Base-by-base conservation (phyloP, 2,797 vertebrate genomes). In the Hyperoplus lanceolatus region DNA sequence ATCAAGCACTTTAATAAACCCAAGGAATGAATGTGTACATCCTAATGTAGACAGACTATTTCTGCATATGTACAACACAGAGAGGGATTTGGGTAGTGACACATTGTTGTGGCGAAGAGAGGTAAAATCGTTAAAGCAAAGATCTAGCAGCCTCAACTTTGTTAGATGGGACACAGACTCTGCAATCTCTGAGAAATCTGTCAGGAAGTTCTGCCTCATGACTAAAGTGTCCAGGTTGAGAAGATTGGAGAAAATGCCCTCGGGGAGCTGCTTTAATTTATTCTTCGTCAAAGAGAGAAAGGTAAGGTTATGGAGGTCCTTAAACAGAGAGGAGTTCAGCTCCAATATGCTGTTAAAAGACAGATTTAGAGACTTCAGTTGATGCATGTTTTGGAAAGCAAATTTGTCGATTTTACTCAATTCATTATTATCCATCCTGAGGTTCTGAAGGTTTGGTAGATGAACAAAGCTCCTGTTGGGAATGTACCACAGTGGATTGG, bases 301-400 rank as follows among this genome's bases (percentile, higher is more conserved):
- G 46, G 81, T 92, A 46, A 95, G 93, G 57, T 65, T 94, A 54
- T 80, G 69, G 9, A 95, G 91, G n/a, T 91, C 91, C 21, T 80
- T 4, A 83, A 97, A 96, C 18, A 92, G 51, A 12, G 10, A 67
- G 1, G 70, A 68, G 18, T 69, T 74, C 55, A 95, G 88, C 50
- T 57, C 14, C 60, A 68, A 42, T 73, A 96, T 87, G 0, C 73
- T 15, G 83, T 95, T 96, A 57, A 66, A 85, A 11, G 93, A 92
- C 63, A 96, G 59, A 82, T 95, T 95, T n/a, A 96, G 85, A 69
- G 61, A 75, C 48, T 85, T 51, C 15, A 96, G 91, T 11, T 88
- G 82, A 68, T 56, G 3, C 65, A 96, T 79, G 42, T 84, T 85
- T 46, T 75, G 65, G 79, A 96, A 96, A 46, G 93, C 90, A n/a